Percentiles rank a stretch among this genome's conserved stretches.
phyloP scores from a whole-genome alignment of 2,797 vertebrate species.

The Carapus acus region DNA sequence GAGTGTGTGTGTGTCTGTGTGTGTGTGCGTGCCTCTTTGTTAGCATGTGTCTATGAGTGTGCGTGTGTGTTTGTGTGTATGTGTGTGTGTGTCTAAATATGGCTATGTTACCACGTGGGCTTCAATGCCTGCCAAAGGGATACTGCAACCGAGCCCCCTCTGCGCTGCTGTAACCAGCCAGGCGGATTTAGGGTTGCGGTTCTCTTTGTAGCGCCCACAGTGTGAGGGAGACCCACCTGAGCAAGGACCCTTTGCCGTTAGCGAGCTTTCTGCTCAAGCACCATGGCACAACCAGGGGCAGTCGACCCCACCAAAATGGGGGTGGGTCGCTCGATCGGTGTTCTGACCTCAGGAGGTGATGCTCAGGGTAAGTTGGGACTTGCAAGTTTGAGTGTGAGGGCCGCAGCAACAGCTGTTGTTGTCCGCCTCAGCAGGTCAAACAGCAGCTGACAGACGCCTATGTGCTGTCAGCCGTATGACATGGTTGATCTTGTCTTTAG shows the following conservation, averaged over 20 bases:
- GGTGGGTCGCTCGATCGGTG: conserved; percentile 84
- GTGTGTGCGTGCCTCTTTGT: too few species aligned
- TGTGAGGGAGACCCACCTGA: conserved; percentile 23
- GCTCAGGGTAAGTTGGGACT: conserved; percentile 82
- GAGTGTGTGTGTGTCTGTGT: too few species aligned
- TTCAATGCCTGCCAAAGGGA: conserved; percentile 47
- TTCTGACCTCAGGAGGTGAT: conserved; percentile 89
- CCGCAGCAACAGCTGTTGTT: too few species aligned
- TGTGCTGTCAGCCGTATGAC: neutral
- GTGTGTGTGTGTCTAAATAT: conserved; percentile 34
- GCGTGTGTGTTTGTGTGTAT: conserved; percentile 16
- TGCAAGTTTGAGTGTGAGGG: conserved; percentile 3
- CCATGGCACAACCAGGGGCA: conserved; percentile 53
- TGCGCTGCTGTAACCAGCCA: conserved; percentile 41
- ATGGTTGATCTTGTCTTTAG: too few species aligned
- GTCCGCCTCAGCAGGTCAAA: conserved; percentile 18
- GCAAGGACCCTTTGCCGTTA: conserved; percentile 30
- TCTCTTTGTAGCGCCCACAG: conserved; percentile 18
- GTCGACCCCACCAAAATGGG: conserved; percentile 72
- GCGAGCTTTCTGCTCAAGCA: conserved; percentile 38
- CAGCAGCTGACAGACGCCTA: too few species aligned
- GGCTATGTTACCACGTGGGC: conserved; percentile 39
- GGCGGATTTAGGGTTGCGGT: conserved; percentile 29
- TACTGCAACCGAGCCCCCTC: conserved; percentile 48
- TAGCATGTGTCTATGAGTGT: neutral